These are phyloP conservation scores for Periparus ater DNA, from an alignment of 2,797 vertebrate genomes.

Conservation along the genomic window DNA sequence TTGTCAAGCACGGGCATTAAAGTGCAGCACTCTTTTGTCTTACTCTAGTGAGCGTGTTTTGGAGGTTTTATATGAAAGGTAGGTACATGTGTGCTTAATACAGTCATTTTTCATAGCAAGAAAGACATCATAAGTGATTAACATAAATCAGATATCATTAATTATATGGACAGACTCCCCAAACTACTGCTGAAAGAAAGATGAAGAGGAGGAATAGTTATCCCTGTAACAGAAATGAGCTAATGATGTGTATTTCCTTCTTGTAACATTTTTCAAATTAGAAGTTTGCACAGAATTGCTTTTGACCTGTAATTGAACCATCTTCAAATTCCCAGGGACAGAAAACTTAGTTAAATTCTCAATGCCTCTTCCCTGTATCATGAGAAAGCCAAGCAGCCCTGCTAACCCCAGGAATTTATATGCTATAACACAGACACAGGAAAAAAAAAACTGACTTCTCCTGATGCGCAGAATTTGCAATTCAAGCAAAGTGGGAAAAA, in stretches of 20 bases:
- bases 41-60: background rate
- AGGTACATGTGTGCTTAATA: slow-evolving; percentile 3
- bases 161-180: slow-evolving; percentile 36
- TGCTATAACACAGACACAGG: background rate
- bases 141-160: slow-evolving; percentile 58
- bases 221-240: slow-evolving; percentile 8
- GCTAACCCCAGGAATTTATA: background rate
- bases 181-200: slow-evolving; percentile 47
- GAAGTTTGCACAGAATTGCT: slow-evolving; percentile 2
- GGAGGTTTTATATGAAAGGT: background rate
- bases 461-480: background rate
- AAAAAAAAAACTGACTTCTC: background rate
- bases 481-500: background rate
- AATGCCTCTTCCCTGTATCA: background rate
- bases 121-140: slow-evolving; percentile 43
- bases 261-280: slow-evolving; percentile 41
- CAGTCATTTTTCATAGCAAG: slow-evolving; percentile 35
- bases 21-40: background rate
- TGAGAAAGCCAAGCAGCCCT: background rate
- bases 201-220: slow-evolving; percentile 21
- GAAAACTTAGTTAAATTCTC: slow-evolving; percentile 8
- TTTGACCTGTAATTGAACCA: slow-evolving; percentile 47
- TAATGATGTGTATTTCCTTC: slow-evolving; percentile 46
- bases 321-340: slow-evolving; percentile 1
- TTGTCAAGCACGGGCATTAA: slow-evolving; percentile 38